These are phyloP conservation scores for Drosophila koepferae DNA, from an alignment of 2,888 invertebrate genomes.

Conservation along the genomic window DNA sequence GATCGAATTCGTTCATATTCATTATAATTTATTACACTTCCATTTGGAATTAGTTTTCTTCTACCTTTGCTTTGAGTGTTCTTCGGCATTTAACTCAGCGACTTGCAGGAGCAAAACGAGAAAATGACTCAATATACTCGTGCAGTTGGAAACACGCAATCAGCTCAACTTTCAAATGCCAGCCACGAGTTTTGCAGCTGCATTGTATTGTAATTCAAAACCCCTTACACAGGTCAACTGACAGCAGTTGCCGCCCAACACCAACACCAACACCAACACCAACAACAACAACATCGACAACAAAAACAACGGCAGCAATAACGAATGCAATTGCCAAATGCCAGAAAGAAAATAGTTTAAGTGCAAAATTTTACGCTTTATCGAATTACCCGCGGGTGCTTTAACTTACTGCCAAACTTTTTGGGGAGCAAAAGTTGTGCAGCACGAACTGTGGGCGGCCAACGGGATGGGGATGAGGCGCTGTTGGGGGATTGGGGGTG, in stretches of 20 bases:
- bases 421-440: constrained; percentile 59
- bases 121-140: constrained; percentile 42
- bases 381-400: constrained; percentile 84
- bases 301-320: constrained; percentile 44
- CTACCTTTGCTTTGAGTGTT: too few species aligned
- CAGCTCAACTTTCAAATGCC: constrained; percentile 40
- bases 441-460: constrained; percentile 30
- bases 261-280: constrained; percentile 20
- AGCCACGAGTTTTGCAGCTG: constrained; percentile 43
- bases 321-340: constrained; percentile 63
- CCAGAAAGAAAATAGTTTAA: constrained; percentile 78
- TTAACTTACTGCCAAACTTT: constrained; percentile 73
- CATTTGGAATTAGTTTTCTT: background rate
- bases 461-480: background rate
- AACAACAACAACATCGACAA: constrained; percentile 1
- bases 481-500: constrained; percentile 4
- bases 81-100: background rate
- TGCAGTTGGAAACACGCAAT: constrained; percentile 44
- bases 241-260: constrained; percentile 49
- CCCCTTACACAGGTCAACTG: constrained; percentile 65
- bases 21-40: background rate
- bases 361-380: constrained; percentile 84
- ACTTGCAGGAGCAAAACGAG: background rate
- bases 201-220: constrained; percentile 59
- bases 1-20: too few species aligned